Evolutionary conservation across 2,113 vertebrate genomes (phyloP).

Genomic region (Morone saxatilis): DNA sequence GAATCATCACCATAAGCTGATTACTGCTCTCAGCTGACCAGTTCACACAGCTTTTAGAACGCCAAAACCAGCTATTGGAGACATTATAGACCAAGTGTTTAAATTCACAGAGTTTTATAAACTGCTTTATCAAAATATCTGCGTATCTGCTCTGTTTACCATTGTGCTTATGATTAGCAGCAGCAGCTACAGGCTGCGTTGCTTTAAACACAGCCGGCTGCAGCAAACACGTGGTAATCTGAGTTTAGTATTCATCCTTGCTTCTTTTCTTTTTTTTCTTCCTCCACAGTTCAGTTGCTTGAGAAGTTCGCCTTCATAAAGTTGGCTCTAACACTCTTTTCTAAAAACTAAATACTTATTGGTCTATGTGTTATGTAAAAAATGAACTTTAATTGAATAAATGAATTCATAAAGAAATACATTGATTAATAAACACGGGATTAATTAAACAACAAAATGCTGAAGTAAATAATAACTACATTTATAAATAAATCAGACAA

Average conservation of each 20-base stretch:
- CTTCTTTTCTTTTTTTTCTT: too few species aligned
- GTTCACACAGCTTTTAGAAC: not conserved
- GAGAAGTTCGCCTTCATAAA: not conserved
- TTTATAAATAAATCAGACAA: too few species aligned
- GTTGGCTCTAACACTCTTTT: not conserved
- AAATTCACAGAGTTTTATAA: slow-evolving; percentile 4
- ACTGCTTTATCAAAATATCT: slow-evolving; percentile 19
- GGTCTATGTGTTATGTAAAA: not conserved
- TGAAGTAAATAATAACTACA: not conserved
- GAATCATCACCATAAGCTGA: slow-evolving; percentile 9
- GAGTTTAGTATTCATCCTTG: slow-evolving; percentile 2
- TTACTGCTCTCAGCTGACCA: slow-evolving; percentile 13
- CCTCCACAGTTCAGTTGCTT: not conserved
- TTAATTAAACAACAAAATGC: not conserved
- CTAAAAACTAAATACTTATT: not conserved
- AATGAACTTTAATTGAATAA: not conserved
- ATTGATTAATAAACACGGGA: not conserved
- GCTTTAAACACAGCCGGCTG: slow-evolving; percentile 14
- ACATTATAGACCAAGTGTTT: not conserved
- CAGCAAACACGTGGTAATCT: slow-evolving; percentile 6
- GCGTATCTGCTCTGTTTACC: slow-evolving; percentile 18
- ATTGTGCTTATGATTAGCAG: slow-evolving; percentile 14
- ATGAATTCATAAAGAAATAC: not conserved
- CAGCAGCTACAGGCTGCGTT: not conserved
- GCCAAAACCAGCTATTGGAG: not conserved